Percentiles rank a stretch among this genome's conserved stretches.
These are phyloP conservation scores for Osmoderma eremita DNA, from an alignment of 2,888 invertebrate genomes.

Conservation along the genomic window DNA sequence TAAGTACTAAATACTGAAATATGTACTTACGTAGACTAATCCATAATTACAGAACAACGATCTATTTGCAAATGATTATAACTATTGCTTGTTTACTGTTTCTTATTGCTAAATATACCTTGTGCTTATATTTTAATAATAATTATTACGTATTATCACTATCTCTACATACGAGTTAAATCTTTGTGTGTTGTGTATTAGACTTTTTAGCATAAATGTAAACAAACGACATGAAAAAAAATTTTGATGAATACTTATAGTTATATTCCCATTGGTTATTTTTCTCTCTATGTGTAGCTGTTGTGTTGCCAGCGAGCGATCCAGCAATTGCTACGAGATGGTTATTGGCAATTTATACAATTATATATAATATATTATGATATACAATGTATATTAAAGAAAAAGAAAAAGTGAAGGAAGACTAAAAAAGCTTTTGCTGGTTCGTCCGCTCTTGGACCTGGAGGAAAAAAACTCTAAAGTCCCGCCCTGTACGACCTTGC, in stretches of 20 bases:
- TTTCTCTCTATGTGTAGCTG: constrained; percentile 65
- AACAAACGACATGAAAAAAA: constrained; percentile 50
- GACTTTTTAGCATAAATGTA: constrained; percentile 63
- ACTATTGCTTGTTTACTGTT: constrained; percentile 61
- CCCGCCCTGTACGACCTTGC: constrained; percentile 57
- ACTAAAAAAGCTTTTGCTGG: constrained; percentile 42
- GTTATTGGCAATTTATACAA: not conserved
- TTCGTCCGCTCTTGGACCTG: constrained; percentile 55
- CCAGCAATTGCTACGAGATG: constrained; percentile 46
- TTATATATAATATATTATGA: constrained; percentile 10
- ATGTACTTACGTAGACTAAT: constrained; percentile 63
- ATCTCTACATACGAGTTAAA: constrained; percentile 62
- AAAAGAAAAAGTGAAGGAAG: constrained; percentile 9
- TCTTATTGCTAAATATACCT: constrained; percentile 62
- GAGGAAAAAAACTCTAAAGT: constrained; percentile 42
- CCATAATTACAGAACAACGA: constrained; percentile 65
- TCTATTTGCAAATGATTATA: constrained; percentile 61
- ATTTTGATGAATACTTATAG: constrained; percentile 53
- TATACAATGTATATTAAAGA: constrained; percentile 3
- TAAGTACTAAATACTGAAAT: constrained; percentile 56
- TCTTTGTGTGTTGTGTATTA: constrained; percentile 65
- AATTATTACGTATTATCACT: constrained; percentile 59
- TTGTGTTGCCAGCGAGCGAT: constrained; percentile 62
- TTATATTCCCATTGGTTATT: constrained; percentile 63
- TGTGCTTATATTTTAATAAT: constrained; percentile 51